A percentile compares a stretch with the other conserved stretches of the same genome.
These are phyloP conservation scores for Conus betulinus DNA, from an alignment of 1,140 invertebrate species.

Conservation along the genomic window DNA sequence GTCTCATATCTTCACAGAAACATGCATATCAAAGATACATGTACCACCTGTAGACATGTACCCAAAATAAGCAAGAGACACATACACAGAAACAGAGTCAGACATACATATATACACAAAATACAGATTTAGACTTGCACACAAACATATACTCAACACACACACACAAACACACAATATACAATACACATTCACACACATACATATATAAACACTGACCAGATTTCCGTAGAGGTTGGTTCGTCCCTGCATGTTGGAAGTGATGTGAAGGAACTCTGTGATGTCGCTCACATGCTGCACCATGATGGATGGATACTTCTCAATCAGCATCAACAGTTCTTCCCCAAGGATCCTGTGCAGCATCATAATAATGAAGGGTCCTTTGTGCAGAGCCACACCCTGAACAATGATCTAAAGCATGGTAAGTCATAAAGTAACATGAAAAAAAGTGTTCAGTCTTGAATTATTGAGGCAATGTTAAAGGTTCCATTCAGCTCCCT, in stretches of 20 bases:
- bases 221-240: slow-evolving; percentile 66
- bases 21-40: no score
- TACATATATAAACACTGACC: slow-evolving; percentile 41
- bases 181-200: not conserved
- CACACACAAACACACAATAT: not conserved
- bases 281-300: slow-evolving; percentile 60
- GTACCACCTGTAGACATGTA: not conserved
- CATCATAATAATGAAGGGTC: not conserved
- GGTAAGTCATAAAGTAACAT: no score
- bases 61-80: not conserved
- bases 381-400: no score
- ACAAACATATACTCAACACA: not conserved
- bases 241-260: slow-evolving; percentile 59
- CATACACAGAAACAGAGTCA: not conserved
- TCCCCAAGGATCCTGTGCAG: slow-evolving; percentile 60
- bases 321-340: slow-evolving; percentile 58
- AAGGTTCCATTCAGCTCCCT: no score
- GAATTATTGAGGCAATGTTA: no score
- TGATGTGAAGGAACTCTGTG: slow-evolving; percentile 62
- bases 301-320: slow-evolving; percentile 61
- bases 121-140: not conserved
- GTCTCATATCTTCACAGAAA: no score
- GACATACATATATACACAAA: not conserved
- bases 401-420: no score
- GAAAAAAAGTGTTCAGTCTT: no score